A percentile compares a stretch with the other conserved stretches of the same genome.
phyloP scores from a whole-genome alignment of 2,888 invertebrate species.

The Matsumyia berberina region DNA sequence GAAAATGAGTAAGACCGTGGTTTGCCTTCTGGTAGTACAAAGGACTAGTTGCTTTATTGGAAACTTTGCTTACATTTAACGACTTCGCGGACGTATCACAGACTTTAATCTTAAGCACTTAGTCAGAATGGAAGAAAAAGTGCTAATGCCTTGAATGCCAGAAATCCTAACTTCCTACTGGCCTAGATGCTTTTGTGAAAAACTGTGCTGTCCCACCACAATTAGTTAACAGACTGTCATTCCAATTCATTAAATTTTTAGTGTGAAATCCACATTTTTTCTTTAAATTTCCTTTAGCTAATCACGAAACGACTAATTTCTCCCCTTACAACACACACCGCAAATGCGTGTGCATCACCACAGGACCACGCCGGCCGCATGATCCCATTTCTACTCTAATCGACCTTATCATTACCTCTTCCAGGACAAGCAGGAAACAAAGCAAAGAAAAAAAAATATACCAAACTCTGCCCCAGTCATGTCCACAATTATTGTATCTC shows the following conservation, averaged over 20 bases:
- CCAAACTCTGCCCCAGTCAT: conserved; percentile 8
- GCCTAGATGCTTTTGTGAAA: too few relatives aligned
- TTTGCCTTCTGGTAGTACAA: too few relatives aligned
- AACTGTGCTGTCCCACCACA: too few relatives aligned
- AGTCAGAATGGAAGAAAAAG: too few relatives aligned
- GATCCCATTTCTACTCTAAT: conserved; percentile 36
- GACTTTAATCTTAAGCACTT: too few relatives aligned
- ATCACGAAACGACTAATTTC: conserved; percentile 11
- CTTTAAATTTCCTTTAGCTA: neutral
- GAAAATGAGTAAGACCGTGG: too few relatives aligned
- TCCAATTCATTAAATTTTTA: neutral
- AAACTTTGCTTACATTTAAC: too few relatives aligned
- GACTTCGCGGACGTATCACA: too few relatives aligned
- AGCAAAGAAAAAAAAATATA: neutral
- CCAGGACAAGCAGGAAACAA: conserved; percentile 4
- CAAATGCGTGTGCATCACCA: conserved; percentile 15
- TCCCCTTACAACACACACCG: conserved; percentile 7
- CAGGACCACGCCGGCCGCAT: neutral
- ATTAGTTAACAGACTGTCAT: too few relatives aligned
- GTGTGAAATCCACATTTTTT: neutral
- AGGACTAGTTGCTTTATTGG: too few relatives aligned
- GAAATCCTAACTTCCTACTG: too few relatives aligned
- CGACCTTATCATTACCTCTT: conserved; percentile 58
- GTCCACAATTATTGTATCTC: conserved; percentile 45
- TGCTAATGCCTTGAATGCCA: too few relatives aligned